Base-by-base conservation (phyloP, 2,888 invertebrate species). In the Ametastegia equiseti region DNA sequence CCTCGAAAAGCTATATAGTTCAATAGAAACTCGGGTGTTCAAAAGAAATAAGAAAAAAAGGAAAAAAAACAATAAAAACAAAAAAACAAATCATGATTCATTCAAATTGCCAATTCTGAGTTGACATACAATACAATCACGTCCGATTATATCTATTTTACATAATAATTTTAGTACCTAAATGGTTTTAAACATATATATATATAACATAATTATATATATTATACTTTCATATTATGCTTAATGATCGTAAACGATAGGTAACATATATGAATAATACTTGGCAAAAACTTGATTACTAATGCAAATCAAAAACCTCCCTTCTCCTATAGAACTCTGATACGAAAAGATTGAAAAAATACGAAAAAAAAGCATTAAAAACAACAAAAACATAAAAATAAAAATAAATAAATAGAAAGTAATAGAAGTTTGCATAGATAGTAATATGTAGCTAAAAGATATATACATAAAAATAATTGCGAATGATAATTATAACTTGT, bases 281-380 rank as follows among this genome's bases (percentile, higher is more conserved):
- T 78, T 63, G 78, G 39, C 60, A 77, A 57, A 42, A 42, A 42
- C 9, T 60, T 39, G 39, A 42, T 77, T 60, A 57, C 77, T 60
- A n/a, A 77, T 23, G 39, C 45, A 78, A 78, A 78, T 60, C 39
- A 63, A 75, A 30, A 71, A 45, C 47, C 45, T n/a, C 75, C 54
- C 50, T 33, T 54, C 23, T 36, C 36, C 19, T n/a, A n/a, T n/a
- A n/a, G n/a, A 11, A 7, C 54, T 39, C 47, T 27, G 1, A 2
- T 30, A 39, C 9, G 45, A 71, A 71, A 47, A 45, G 9, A 71
- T 19, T 11, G 23, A 45, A 19, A 23, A 45, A 71, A 1, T 6
- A 47, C 15, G 6, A 23, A 54, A 47, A 50, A 73, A 47, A 71
- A 67, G 42, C n/a, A n/a, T n/a, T n/a, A 9, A 0, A 67, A 67